phyloP scores from a whole-genome alignment of 1,140 invertebrate genomes.

The Melipona quadrifasciata region DNA sequence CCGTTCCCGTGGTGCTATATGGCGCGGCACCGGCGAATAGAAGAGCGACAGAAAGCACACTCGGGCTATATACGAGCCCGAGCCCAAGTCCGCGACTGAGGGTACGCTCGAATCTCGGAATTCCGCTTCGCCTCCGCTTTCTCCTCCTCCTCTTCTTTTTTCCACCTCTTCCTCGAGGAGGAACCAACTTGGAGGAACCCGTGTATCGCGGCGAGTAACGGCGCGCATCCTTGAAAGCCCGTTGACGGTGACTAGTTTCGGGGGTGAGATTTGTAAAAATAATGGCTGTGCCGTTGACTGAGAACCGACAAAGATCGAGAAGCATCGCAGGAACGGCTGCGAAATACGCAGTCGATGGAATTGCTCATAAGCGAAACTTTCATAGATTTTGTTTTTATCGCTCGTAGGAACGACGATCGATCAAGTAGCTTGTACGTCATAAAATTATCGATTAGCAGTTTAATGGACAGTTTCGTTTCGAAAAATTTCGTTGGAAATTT shows the following conservation, averaged over 20 bases:
- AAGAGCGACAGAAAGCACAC: conserved; percentile 54
- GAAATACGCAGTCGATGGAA: background rate
- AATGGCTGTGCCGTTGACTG: background rate
- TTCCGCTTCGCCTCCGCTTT: conserved; percentile 37
- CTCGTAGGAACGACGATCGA: too few relatives aligned
- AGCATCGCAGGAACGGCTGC: too few relatives aligned
- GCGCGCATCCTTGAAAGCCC: conserved; percentile 26
- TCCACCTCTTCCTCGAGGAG: background rate
- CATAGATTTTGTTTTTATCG: background rate
- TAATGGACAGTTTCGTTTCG: background rate
- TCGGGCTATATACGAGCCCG: conserved; percentile 39
- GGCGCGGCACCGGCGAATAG: conserved; percentile 49
- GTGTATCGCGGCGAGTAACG: conserved; percentile 3
- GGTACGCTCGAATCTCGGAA: conserved; percentile 49
- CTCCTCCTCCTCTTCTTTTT: background rate
- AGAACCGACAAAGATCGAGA: background rate
- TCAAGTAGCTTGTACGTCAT: too few relatives aligned
- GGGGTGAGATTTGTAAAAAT: conserved; percentile 24
- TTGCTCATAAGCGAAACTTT: background rate
- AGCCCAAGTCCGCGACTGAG: conserved; percentile 41
- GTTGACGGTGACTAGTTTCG: background rate
- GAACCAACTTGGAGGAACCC: background rate
- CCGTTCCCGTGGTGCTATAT: conserved; percentile 51
- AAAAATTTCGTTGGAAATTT: background rate
- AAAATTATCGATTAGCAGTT: background rate